A percentile compares a stretch with the other conserved stretches of the same genome.
Conservation (phyloP, 2,797 vertebrate genomes). For the Passerculus sandwichensis region DNA sequence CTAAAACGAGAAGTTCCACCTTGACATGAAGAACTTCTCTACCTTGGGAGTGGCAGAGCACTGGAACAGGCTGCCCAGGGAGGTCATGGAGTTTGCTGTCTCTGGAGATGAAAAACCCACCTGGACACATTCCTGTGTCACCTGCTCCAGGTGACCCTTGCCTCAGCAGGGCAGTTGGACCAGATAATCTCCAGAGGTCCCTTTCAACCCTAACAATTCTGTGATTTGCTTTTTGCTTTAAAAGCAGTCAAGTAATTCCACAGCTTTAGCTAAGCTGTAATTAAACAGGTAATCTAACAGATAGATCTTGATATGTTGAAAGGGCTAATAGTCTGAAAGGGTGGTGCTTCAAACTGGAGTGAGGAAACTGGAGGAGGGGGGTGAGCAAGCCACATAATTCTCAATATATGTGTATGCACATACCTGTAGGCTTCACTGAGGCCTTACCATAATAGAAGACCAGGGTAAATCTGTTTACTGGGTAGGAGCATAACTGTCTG, state of each 20-base stretch:
- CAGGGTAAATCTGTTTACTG: neutral
- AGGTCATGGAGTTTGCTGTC: neutral
- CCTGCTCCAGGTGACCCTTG: neutral
- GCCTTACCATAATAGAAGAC: neutral
- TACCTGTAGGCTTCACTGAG: neutral
- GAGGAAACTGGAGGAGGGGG: neutral
- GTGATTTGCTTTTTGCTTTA: neutral
- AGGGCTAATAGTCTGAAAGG: neutral
- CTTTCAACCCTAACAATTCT: neutral
- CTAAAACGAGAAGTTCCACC: neutral
- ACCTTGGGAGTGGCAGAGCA: neutral
- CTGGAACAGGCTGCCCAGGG: neutral
- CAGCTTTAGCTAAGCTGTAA: neutral
- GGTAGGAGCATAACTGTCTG: neutral
- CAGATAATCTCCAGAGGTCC: neutral
- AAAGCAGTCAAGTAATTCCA: neutral
- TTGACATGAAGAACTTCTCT: neutral
- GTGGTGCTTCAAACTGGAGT: neutral
- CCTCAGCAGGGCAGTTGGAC: neutral
- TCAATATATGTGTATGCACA: rapidly evolving
- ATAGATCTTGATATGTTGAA: neutral
- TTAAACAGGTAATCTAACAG: neutral
- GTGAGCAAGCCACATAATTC: neutral
- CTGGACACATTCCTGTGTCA: neutral
- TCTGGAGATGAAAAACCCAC: neutral